Evolutionary conservation across 2,797 vertebrate genomes (phyloP), one percentile per base, ranked within the genome.

Genomic region (Myotis myotis): DNA sequence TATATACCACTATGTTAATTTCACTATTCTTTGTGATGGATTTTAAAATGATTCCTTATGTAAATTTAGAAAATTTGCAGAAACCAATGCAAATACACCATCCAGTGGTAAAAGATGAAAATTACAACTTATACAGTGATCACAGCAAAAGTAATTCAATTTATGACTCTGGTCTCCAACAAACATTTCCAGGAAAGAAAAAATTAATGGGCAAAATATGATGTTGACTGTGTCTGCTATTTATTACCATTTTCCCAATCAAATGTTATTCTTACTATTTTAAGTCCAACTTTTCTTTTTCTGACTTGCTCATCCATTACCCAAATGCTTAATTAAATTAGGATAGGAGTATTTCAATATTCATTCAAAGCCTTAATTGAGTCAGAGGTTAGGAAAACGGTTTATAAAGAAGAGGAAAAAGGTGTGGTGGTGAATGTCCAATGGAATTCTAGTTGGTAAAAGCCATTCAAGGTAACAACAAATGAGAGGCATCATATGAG

Each of bases 21-120:
- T 91, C 47, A 93, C 10, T 92, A 38, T 51, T 89, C 55, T 78
- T 33, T 79, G 36, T 36, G 10, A 70, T 66, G 25, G 84, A 70
- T 78, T 96, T 96, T 66, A 15, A 80, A 95, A 95, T 53, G 13
- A 33, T 93, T 87, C 19, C 33, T 62, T 80, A 80, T 16, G n/a
- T n/a, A 80, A 89, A 85, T 72, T 94, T 76, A 74, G 44, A 94
- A 89, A 87, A 66, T 80, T 95, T 88, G 17, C 11, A 89, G 16
- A 79, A 94, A 81, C 41, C 57, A 97, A 87, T 84, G 23, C 82
- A 96, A 96, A 95, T 20, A 85, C 96, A 94, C 96, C 96, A 95
- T 28, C 96, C 53, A 97, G 97, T 97, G 97, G 97, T 66, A 83
- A 86, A 87, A 88, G 70, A 22, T 70, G 71, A 33, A 75, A 95